Conservation (phyloP, 2,113 vertebrate genomes). For the Atractosteus spatula region DNA sequence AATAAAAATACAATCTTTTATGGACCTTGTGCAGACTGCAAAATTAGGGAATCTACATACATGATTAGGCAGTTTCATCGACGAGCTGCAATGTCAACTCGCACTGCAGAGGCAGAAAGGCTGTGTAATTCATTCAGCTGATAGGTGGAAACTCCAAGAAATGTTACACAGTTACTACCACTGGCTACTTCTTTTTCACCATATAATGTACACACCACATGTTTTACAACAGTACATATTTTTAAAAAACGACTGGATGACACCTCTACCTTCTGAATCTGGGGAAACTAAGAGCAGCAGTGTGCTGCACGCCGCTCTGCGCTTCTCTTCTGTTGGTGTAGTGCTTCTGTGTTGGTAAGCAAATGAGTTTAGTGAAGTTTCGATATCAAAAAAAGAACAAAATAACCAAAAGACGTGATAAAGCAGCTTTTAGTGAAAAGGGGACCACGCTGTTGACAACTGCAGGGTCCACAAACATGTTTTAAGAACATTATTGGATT, state of each 20-base stretch:
- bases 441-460: slow-evolving; percentile 58
- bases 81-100: slow-evolving; percentile 72
- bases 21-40: slow-evolving; percentile 88
- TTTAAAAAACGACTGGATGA: slow-evolving; percentile 60
- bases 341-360: slow-evolving; percentile 79
- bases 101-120: slow-evolving; percentile 72
- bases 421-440: slow-evolving; percentile 79
- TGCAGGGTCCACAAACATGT: slow-evolving; percentile 58
- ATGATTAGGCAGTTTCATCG: slow-evolving; percentile 79
- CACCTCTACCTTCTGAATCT: slow-evolving; percentile 71
- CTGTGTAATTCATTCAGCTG: slow-evolving; percentile 66
- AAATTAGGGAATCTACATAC: slow-evolving; percentile 79
- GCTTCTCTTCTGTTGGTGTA: slow-evolving; percentile 68
- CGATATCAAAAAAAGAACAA: slow-evolving; percentile 24
- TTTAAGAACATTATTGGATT: slow-evolving; percentile 71
- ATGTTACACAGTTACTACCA: slow-evolving; percentile 95
- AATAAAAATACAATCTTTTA: slow-evolving; percentile 99
- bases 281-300: slow-evolving; percentile 68
- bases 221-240: slow-evolving; percentile 92
- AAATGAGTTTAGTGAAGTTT: slow-evolving; percentile 62
- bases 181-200: slow-evolving; percentile 94
- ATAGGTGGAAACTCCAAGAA: slow-evolving; percentile 70
- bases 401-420: slow-evolving; percentile 61
- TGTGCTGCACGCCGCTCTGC: slow-evolving; percentile 52
- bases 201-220: slow-evolving; percentile 95